phyloP scores from a whole-genome alignment of 2,113 vertebrate species.

The Myotis brandtii region DNA sequence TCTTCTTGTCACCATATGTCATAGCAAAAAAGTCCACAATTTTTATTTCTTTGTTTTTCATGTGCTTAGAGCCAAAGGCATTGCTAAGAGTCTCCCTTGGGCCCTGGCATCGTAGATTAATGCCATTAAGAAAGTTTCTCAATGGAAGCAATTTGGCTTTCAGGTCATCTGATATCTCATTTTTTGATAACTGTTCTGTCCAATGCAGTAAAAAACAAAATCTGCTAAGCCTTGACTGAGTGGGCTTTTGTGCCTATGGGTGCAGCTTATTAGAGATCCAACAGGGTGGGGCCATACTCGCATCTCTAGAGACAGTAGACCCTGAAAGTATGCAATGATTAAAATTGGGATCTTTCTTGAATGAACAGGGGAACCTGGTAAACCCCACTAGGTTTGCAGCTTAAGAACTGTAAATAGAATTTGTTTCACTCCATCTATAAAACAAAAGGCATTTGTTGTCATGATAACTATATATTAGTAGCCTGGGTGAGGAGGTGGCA shows the following conservation, averaged over 20 bases:
- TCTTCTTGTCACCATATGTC: slow-evolving; percentile 9
- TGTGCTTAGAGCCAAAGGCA: slow-evolving; percentile 55
- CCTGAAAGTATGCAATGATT: slow-evolving; percentile 50
- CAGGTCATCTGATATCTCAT: slow-evolving; percentile 57
- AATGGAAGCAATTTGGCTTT: slow-evolving; percentile 65
- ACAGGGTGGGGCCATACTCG: not conserved
- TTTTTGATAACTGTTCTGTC: slow-evolving; percentile 61
- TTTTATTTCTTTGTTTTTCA: slow-evolving; percentile 49
- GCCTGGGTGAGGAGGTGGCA: slow-evolving; percentile 51
- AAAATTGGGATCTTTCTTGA: slow-evolving; percentile 54
- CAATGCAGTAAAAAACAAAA: slow-evolving; percentile 51
- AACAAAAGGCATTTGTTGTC: slow-evolving; percentile 55
- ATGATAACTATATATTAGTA: slow-evolving; percentile 58
- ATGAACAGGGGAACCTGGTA: slow-evolving; percentile 34
- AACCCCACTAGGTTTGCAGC: slow-evolving; percentile 21
- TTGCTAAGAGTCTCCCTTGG: slow-evolving; percentile 54
- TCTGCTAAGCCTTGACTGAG: slow-evolving; percentile 22
- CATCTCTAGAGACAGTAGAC: not conserved
- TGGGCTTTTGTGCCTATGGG: slow-evolving; percentile 40
- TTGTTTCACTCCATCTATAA: slow-evolving; percentile 34
- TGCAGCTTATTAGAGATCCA: not conserved
- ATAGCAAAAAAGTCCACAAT: not conserved
- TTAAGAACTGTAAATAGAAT: slow-evolving; percentile 69
- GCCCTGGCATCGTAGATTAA: slow-evolving; percentile 60
- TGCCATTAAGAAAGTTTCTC: slow-evolving; percentile 64